Evolutionary conservation across 2,888 invertebrate species (phyloP).

Genomic region (Microplitis manilae): DNA sequence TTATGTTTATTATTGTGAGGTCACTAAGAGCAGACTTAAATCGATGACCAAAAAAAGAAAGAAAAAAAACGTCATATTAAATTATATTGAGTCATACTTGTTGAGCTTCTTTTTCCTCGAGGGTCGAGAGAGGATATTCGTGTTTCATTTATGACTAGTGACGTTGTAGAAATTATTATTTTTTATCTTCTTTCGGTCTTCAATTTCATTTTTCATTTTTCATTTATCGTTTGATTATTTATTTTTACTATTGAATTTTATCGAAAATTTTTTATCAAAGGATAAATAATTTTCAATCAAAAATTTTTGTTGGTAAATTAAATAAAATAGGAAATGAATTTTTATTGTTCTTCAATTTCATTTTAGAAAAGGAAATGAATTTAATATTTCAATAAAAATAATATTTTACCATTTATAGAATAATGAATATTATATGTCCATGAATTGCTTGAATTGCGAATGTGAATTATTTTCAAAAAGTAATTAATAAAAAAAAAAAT

Average conservation of each 20-base stretch:
- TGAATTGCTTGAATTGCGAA: no score
- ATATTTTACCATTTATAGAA: no score
- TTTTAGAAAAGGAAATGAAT: no score
- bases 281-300: no score
- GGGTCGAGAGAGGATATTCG: constrained; percentile 5
- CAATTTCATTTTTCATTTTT: constrained; percentile 9
- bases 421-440: no score
- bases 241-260: constrained; percentile 4
- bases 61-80: constrained; percentile 31
- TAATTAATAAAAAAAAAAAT: no score
- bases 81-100: constrained; percentile 39
- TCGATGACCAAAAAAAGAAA: constrained; percentile 1
- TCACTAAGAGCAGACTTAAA: constrained; percentile 8
- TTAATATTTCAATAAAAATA: no score
- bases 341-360: no score
- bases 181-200: background rate
- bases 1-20: constrained; percentile 15
- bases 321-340: no score
- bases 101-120: constrained; percentile 32
- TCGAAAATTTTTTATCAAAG: no score
- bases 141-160: constrained; percentile 16
- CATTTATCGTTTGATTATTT: background rate
- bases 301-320: no score
- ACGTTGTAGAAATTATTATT: constrained; percentile 3
- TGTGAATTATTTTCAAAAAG: no score